phyloP scores from a whole-genome alignment of 2,113 vertebrate species.

The Myrmophylax atrothorax region DNA sequence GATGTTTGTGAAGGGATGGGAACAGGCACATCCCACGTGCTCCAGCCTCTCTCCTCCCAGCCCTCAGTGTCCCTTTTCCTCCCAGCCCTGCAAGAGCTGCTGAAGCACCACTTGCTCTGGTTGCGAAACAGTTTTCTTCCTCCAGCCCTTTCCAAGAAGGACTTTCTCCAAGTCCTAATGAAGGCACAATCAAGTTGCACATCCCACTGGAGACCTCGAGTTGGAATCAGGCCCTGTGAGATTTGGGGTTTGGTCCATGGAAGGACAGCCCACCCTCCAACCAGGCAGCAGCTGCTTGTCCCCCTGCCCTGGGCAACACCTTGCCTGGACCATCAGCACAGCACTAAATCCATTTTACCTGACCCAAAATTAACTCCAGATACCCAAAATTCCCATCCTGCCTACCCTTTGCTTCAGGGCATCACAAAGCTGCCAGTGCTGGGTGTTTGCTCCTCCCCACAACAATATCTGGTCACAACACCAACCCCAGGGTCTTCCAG shows the following conservation, averaged over 20 bases:
- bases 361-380: not conserved
- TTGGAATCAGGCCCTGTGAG: not conserved
- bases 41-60: not conserved
- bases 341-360: not conserved
- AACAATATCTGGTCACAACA: not conserved
- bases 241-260: not conserved
- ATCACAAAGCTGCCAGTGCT: fast-evolving
- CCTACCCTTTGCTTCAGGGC: not conserved
- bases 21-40: fast-evolving
- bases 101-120: fast-evolving
- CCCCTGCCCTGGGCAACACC: not conserved
- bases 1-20: not conserved
- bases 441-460: not conserved
- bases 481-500: fast-evolving
- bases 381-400: not conserved
- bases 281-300: not conserved
- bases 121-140: not conserved
- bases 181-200: not conserved
- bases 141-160: not conserved
- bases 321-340: fast-evolving
- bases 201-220: not conserved
- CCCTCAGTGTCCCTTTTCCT: not conserved
- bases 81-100: not conserved
- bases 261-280: not conserved
- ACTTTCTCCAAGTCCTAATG: fast-evolving